Evolutionary conservation across 37 sponge, comb jelly and placozoan genomes (phyloP).

Genomic region (Chondrosia reniformis): DNA sequence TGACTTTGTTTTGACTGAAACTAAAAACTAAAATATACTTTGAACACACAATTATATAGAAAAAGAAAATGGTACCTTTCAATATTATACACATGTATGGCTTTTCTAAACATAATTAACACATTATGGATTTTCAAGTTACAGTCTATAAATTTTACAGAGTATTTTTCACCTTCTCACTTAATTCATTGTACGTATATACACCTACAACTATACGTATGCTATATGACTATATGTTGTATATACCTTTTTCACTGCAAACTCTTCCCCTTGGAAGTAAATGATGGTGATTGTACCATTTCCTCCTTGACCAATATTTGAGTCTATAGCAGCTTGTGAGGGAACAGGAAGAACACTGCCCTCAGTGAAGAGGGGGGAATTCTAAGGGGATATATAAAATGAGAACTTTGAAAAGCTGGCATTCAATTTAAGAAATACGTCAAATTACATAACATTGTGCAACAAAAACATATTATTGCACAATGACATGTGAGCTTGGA

Average conservation of each 20-base stretch:
- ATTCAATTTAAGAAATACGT: not conserved
- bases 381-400: not conserved
- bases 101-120: no score
- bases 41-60: no score
- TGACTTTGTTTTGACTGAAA: no score
- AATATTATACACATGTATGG: no score
- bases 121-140: no score
- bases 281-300: constrained; percentile 11
- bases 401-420: not conserved
- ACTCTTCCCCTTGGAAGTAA: not conserved
- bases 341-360: not conserved
- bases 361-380: not conserved
- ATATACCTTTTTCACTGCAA: constrained; percentile 23
- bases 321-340: not conserved
- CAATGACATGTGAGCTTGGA: not conserved
- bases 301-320: constrained; percentile 17
- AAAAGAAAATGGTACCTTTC: no score
- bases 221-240: no score
- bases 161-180: not conserved
- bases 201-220: not conserved
- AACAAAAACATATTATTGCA: not conserved
- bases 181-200: not conserved
- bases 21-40: no score
- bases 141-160: no score
- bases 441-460: not conserved